Evolutionary conservation across 1,140 invertebrate genomes (phyloP).

Genomic region (Drosophila biarmipes): DNA sequence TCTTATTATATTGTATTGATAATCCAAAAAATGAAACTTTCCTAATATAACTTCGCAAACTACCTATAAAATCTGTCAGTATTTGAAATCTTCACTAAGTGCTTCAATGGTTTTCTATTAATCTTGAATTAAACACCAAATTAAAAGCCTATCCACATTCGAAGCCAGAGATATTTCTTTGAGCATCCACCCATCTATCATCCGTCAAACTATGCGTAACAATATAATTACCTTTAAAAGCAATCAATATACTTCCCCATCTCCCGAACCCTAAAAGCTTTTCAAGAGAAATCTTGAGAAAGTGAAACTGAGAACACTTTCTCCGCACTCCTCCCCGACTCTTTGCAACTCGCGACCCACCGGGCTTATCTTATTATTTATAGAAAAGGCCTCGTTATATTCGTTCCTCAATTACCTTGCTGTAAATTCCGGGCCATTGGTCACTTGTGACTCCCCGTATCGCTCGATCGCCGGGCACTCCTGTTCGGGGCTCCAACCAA

Average conservation of each 20-base stretch:
- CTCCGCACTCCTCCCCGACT: background rate
- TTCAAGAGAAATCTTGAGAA: slow-evolving; percentile 2
- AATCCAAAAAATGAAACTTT: too few species aligned
- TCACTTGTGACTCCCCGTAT: background rate
- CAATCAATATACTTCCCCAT: background rate
- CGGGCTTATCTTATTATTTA: slow-evolving; percentile 12
- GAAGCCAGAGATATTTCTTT: background rate
- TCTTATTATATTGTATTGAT: too few species aligned
- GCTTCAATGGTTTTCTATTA: too few species aligned
- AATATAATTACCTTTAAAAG: background rate
- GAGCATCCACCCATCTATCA: too few species aligned
- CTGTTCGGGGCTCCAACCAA: background rate
- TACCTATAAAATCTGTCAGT: too few species aligned
- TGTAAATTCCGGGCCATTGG: background rate
- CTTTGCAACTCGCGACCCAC: slow-evolving; percentile 5
- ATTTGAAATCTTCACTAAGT: too few species aligned
- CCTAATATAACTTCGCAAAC: too few species aligned
- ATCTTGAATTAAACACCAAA: too few species aligned
- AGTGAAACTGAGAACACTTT: slow-evolving; percentile 11
- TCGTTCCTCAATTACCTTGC: background rate
- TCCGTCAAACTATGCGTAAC: background rate
- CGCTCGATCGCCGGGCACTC: background rate
- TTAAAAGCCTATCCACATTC: background rate
- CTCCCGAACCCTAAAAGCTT: background rate
- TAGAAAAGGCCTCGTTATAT: background rate